Conservation (phyloP, 2,797 vertebrate genomes). For the Hirundo rustica region DNA sequence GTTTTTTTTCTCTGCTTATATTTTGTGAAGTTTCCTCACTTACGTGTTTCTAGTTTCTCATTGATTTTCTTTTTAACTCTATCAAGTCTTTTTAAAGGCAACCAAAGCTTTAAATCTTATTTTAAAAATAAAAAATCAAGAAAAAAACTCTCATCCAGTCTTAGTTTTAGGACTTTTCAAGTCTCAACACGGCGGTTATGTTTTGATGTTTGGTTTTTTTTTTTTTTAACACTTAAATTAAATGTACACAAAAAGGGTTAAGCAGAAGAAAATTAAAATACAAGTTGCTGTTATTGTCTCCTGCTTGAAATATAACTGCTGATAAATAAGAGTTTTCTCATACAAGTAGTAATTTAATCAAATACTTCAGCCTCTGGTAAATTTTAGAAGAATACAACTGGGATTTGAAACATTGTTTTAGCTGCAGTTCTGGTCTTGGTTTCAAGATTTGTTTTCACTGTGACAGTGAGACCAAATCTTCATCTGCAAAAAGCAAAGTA, state of each 20-base stretch:
- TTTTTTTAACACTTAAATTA: neutral
- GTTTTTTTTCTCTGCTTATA: neutral
- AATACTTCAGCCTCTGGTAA: neutral
- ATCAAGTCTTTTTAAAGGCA: neutral
- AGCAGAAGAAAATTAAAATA: neutral
- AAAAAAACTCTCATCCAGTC: neutral
- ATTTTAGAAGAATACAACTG: neutral
- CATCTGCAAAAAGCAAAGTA: neutral
- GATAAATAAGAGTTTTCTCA: neutral
- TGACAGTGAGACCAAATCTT: neutral
- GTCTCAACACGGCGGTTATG: neutral
- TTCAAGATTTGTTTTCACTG: neutral
- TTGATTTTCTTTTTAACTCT: neutral
- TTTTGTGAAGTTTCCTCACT: neutral
- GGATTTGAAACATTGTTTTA: neutral
- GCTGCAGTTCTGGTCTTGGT: neutral
- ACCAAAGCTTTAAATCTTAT: neutral
- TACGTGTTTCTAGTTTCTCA: neutral
- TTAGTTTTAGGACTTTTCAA: neutral
- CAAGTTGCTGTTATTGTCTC: neutral
- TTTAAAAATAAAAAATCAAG: neutral
- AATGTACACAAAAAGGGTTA: neutral
- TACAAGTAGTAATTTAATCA: neutral
- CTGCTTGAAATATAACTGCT: neutral
- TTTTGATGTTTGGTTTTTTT: neutral